Base-by-base conservation (phyloP, 2,888 invertebrate genomes). In the Conops quadrifasciatus region DNA sequence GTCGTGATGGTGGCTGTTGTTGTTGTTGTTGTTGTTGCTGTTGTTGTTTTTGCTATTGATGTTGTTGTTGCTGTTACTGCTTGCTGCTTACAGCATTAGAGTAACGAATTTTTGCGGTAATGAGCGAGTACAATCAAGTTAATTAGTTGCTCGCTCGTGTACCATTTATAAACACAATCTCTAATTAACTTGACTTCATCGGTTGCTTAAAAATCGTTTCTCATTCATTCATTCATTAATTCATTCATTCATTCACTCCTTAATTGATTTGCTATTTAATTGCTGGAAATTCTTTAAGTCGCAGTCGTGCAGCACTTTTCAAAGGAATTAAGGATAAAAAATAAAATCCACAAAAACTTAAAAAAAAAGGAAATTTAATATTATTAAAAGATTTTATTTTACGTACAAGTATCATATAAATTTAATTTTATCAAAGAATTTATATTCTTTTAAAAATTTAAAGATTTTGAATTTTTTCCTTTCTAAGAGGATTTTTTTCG, bases 61-160 rank as follows among this genome's bases (percentile, higher is more conserved):
- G 30, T 43, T 43, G 36, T 16, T 9, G 9, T 24, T 36, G 36
- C 9, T 36, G 36, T 36, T 36, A 9, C 9, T 9, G 36, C 4
- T 26, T 36, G 36, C 36, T n/a, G 49, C 36, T 9, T 36, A 36
- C 9, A n/a, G n/a, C 47, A 63, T 49, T 47, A 36, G 36, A 63
- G 63, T 26, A 64, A 26, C 64, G 30, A 64, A 64, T 45, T 45
- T n/a, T 58, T 21, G 58, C 26, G 67, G 67, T 67, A 67, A 67
- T 67, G 67, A 67, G 67, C 21, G 26, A 36, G 4, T 21, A 43
- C 56, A 67, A 58, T 67, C 56, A 67, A 67, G 58, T 45, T 67
- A 67, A 67, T 67, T 67, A 36, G 9, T 36, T 36, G 36, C 9
- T 36, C 9, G 43, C 67, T 30, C 67, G 67, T 67, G 43, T 45